Conservation (phyloP, 1,140 invertebrate species). For the Latrodectus geometricus region DNA sequence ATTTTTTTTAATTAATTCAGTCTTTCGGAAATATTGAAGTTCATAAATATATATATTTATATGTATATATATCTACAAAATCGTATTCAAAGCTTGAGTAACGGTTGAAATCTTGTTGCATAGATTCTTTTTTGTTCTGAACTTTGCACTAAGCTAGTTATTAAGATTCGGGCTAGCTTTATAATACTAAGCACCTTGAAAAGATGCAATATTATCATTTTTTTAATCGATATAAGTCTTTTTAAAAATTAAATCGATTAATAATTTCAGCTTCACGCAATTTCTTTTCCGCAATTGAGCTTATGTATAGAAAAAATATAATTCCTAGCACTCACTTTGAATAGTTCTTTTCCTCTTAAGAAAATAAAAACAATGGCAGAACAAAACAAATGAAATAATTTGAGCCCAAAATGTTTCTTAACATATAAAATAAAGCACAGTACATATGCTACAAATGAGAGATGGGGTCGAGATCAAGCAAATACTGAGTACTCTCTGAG, state of each 20-base stretch:
- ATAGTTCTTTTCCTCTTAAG: background rate
- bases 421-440: conserved; percentile 7
- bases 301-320: conserved; percentile 15
- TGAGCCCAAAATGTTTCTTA: conserved; percentile 18
- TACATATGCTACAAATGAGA: background rate
- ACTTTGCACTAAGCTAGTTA: too few species aligned
- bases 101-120: background rate
- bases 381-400: conserved; percentile 1
- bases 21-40: background rate
- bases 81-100: background rate
- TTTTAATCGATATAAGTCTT: too few species aligned
- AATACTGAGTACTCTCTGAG: conserved; percentile 13
- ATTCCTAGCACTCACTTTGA: conserved; percentile 18
- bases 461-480: conserved; percentile 34
- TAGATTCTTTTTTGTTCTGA: background rate
- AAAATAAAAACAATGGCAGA: background rate
- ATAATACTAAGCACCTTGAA: too few species aligned
- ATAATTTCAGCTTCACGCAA: too few species aligned
- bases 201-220: too few species aligned
- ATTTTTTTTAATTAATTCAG: background rate
- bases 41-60: too few species aligned
- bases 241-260: too few species aligned
- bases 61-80: background rate
- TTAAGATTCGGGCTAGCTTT: too few species aligned
- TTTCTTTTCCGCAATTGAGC: background rate